These are phyloP conservation scores for Actinia tenebrosa DNA, from an alignment of 64 coral and sea anemone species.

Conservation along the genomic window DNA sequence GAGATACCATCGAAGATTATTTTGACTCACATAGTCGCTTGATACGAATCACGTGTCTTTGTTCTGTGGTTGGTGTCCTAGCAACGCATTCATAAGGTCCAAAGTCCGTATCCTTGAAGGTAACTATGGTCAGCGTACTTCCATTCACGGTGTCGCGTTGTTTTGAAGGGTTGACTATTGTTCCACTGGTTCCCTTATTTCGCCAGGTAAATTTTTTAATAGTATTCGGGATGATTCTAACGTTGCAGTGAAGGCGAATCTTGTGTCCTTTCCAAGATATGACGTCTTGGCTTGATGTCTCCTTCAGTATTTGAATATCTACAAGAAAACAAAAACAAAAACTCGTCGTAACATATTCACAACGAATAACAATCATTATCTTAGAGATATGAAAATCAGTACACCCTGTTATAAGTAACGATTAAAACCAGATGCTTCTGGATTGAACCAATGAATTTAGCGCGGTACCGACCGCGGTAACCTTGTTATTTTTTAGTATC, in stretches of 20 bases:
- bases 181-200: not conserved
- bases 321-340: not conserved
- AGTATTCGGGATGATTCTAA: not conserved
- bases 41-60: constrained; percentile 6
- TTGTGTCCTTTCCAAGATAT: constrained; percentile 17
- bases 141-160: not conserved
- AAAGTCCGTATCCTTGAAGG: constrained; percentile 11
- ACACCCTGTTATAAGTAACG: too few relatives aligned
- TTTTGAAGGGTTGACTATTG: not conserved
- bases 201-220: constrained; percentile 1
- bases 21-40: constrained; percentile 18
- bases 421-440: too few relatives aligned
- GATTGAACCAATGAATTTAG: too few relatives aligned
- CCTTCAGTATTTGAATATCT: constrained; percentile 24
- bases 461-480: too few relatives aligned
- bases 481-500: too few relatives aligned
- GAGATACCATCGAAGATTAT: not conserved
- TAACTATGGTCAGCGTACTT: not conserved
- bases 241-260: constrained; percentile 6
- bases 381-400: too few relatives aligned
- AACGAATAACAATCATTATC: too few relatives aligned
- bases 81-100: constrained; percentile 31
- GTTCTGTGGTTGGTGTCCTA: constrained; percentile 1
- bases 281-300: constrained; percentile 9
- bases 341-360: too few relatives aligned